Evolutionary conservation across 2,113 vertebrate species (phyloP).

Genomic region (Oreamnos americanus): DNA sequence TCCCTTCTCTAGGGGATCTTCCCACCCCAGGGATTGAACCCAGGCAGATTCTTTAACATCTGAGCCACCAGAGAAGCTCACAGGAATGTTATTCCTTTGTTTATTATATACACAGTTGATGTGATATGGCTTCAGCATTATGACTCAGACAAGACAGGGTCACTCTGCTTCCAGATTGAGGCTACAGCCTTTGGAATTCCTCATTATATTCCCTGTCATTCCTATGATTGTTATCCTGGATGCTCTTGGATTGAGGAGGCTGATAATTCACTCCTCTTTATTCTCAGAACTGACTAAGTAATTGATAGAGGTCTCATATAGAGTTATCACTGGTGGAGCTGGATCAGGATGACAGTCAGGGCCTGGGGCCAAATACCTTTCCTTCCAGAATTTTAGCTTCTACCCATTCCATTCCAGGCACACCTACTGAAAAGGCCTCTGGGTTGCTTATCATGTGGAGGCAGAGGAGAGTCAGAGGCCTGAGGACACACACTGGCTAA

Average conservation of each 20-base stretch:
- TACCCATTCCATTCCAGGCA: neutral
- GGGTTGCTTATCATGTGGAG: neutral
- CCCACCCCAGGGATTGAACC: neutral
- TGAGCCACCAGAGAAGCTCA: neutral
- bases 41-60: neutral
- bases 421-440: neutral
- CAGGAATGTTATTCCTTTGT: neutral
- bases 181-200: neutral
- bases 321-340: neutral
- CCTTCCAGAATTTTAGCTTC: neutral
- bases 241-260: neutral
- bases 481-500: neutral
- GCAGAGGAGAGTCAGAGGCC: neutral
- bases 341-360: neutral
- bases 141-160: neutral
- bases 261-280: neutral
- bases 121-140: neutral
- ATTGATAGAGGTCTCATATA: neutral
- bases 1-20: neutral
- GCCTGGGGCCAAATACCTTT: neutral
- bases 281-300: neutral
- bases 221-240: neutral
- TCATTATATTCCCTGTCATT: neutral
- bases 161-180: neutral
- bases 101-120: neutral